Conservation (phyloP, 2,888 invertebrate genomes). For the Ophraella communa region DNA sequence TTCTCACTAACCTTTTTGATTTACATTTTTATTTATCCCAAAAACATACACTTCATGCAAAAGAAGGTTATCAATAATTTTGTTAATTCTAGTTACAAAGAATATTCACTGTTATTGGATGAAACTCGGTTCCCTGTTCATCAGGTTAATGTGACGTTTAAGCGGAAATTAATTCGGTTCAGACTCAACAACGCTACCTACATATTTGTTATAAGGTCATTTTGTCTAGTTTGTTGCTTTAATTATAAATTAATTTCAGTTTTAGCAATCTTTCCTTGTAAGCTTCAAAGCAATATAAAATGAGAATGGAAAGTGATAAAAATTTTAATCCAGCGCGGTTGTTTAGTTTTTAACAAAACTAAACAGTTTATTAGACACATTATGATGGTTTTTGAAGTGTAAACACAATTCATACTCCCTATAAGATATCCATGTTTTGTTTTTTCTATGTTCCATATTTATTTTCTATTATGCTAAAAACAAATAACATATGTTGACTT, state of each 20-base stretch:
- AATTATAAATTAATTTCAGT: background rate
- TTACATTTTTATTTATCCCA: too few species aligned
- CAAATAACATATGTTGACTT: too few species aligned
- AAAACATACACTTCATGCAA: too few species aligned
- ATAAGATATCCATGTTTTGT: too few species aligned
- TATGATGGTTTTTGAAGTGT: too few species aligned
- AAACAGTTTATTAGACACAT: background rate
- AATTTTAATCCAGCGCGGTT: background rate
- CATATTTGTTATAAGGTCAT: background rate
- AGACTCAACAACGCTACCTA: background rate
- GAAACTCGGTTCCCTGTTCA: background rate
- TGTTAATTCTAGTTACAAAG: background rate
- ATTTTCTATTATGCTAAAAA: too few species aligned
- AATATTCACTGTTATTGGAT: constrained; percentile 17
- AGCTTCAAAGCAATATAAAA: background rate
- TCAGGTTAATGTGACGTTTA: constrained; percentile 8
- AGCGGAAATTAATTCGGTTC: constrained; percentile 7
- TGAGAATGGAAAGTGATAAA: background rate
- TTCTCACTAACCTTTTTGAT: too few species aligned
- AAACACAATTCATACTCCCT: too few species aligned
- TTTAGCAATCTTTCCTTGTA: background rate
- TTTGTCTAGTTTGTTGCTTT: background rate
- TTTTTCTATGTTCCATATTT: too few species aligned
- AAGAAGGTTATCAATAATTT: background rate
- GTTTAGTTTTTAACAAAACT: background rate